Evolutionary conservation across 2,888 invertebrate species (phyloP).

Genomic region (Ormyrus rosae): DNA sequence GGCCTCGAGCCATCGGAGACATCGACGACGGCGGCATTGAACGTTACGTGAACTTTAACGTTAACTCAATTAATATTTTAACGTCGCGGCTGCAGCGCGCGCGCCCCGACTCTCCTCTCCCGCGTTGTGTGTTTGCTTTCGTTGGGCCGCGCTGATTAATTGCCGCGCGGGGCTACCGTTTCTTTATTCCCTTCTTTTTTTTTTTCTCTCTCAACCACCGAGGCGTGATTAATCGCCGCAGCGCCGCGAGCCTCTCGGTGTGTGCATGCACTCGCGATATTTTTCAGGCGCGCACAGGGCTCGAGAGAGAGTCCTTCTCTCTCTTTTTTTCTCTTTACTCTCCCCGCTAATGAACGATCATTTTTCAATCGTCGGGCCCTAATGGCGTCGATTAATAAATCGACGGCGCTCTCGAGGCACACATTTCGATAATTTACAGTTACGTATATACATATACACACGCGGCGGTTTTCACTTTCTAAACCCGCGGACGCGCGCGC

Average conservation of each 20-base stretch:
- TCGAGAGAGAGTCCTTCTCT: no score
- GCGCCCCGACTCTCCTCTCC: no score
- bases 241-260: not conserved
- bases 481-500: no score
- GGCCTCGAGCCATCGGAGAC: not conserved
- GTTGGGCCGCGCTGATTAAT: slow-evolving; percentile 14
- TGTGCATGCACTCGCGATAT: not conserved
- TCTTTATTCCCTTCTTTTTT: not conserved
- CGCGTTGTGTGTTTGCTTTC: not conserved
- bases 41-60: slow-evolving; percentile 43
- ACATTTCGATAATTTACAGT: no score
- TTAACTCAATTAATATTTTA: slow-evolving; percentile 46
- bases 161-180: not conserved
- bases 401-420: not conserved
- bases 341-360: not conserved
- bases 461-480: no score
- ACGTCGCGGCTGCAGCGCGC: not conserved
- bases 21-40: slow-evolving; percentile 29
- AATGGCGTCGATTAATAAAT: slow-evolving; percentile 27
- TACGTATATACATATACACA: no score
- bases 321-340: no score
- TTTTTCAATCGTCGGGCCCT: slow-evolving; percentile 29
- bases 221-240: slow-evolving; percentile 32
- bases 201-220: not conserved
- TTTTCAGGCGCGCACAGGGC: not conserved